Conservation (phyloP, 1,140 invertebrate genomes). For the Hylaeus anthracinus region DNA sequence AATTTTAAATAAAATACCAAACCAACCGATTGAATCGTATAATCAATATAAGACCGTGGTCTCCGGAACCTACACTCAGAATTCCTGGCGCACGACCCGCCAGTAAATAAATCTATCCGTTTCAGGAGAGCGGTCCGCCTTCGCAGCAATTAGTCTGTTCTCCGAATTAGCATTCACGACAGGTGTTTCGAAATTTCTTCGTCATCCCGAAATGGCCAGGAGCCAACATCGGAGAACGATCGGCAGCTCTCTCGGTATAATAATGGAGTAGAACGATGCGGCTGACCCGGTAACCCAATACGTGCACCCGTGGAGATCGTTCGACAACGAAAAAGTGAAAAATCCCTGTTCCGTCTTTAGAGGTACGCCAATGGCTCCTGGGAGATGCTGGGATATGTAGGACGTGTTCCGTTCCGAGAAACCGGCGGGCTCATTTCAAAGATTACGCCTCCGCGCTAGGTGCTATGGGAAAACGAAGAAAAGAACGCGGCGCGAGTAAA, state of each 20-base stretch:
- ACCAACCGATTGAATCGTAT: too few species aligned
- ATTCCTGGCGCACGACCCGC: too few species aligned
- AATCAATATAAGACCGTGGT: too few species aligned
- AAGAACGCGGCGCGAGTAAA: background rate
- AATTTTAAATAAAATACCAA: too few species aligned
- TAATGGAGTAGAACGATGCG: constrained; percentile 35
- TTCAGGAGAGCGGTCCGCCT: too few species aligned
- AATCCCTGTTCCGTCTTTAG: background rate
- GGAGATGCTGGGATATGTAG: background rate
- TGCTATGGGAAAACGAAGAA: background rate
- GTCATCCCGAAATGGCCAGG: constrained; percentile 13
- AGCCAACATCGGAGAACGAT: constrained; percentile 31
- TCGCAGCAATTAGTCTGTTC: too few species aligned
- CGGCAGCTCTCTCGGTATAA: constrained; percentile 4
- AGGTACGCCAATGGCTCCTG: background rate
- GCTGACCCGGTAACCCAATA: constrained; percentile 50
- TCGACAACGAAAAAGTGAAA: background rate
- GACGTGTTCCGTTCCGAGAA: background rate
- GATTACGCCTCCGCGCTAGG: background rate
- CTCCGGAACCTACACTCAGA: too few species aligned
- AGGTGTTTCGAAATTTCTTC: background rate
- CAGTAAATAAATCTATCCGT: too few species aligned
- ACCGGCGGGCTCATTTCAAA: background rate
- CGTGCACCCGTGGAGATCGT: background rate
- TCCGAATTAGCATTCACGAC: too few species aligned